Percentiles rank a stretch among this genome's conserved stretches.
Evolutionary conservation across 2,888 invertebrate genomes (phyloP).

Genomic region (Netelia fuscicornis): DNA sequence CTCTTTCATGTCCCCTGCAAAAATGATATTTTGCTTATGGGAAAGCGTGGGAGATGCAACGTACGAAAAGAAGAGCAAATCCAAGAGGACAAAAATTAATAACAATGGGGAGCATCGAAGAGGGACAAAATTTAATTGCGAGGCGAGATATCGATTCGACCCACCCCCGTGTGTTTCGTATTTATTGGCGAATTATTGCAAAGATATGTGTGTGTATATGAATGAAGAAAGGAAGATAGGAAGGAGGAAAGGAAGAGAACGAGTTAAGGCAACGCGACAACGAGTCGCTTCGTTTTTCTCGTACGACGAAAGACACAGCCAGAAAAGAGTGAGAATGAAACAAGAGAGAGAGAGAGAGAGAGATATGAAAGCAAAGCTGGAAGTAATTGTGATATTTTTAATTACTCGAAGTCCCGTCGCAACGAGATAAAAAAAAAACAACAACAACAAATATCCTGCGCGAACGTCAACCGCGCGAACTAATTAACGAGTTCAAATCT

Average conservation of each 20-base stretch:
- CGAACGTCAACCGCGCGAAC: conserved; percentile 17
- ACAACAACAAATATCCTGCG: too few relatives aligned
- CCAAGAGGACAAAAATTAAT: neutral
- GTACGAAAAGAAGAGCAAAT: neutral
- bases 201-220: neutral
- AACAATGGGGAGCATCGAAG: neutral
- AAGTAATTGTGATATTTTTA: conserved; percentile 78
- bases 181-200: conserved; percentile 6
- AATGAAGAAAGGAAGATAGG: neutral
- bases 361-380: conserved; percentile 69
- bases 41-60: neutral
- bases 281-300: conserved; percentile 15
- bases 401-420: conserved; percentile 73
- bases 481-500: conserved; percentile 37
- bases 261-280: conserved; percentile 16
- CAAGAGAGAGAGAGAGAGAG: conserved; percentile 41
- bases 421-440: conserved; percentile 27
- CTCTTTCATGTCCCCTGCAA: neutral
- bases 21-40: neutral
- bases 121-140: conserved; percentile 11
- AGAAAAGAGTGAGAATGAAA: too few relatives aligned
- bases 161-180: conserved; percentile 7
- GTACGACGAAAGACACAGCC: conserved; percentile 17
- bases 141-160: conserved; percentile 6
- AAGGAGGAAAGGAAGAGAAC: neutral